phyloP scores from a whole-genome alignment of 2,797 vertebrate species.

The Pipistrellus nathusii region DNA sequence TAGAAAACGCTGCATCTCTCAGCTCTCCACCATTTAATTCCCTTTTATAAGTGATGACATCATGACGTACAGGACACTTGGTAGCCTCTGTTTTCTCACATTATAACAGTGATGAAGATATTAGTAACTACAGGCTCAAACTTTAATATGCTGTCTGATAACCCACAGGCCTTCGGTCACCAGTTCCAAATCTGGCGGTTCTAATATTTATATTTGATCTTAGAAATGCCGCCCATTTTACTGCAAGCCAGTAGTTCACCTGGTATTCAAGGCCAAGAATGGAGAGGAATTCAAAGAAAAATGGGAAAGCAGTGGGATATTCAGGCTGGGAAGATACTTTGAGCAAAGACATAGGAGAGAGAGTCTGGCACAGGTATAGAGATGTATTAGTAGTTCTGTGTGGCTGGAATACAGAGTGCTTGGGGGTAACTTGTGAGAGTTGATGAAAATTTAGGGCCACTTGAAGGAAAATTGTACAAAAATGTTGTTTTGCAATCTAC shows the following conservation, averaged over 20 bases:
- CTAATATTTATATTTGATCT: background rate
- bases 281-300: background rate
- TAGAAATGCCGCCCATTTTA: conserved; percentile 15
- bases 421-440: background rate
- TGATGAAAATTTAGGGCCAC: background rate
- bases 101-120: background rate
- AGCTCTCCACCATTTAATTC: background rate
- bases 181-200: background rate
- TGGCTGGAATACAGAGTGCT: background rate
- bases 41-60: background rate
- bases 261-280: background rate
- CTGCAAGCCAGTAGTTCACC: background rate
- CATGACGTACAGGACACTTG: background rate
- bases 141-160: background rate
- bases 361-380: accelerated
- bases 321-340: background rate
- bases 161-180: background rate
- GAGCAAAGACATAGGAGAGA: background rate
- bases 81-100: background rate
- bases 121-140: background rate
- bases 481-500: background rate
- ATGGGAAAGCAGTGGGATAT: background rate
- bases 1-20: background rate
- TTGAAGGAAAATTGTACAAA: background rate
- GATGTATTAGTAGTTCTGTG: background rate